Evolutionary conservation across 2,113 vertebrate species (phyloP).

Genomic region (Cricetomys ansorgei): DNA sequence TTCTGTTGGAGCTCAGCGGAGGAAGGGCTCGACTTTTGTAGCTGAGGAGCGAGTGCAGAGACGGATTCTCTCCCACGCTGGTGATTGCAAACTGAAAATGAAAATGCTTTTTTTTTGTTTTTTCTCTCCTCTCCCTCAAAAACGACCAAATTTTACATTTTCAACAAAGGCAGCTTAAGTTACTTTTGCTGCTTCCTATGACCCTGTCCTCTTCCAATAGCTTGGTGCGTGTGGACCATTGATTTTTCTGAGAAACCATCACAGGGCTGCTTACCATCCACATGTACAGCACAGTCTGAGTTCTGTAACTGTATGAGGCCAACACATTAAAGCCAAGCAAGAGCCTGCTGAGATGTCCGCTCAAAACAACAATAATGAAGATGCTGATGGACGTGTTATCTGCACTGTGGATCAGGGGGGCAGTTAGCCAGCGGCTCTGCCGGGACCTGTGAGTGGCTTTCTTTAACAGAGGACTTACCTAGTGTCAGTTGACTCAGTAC

Average conservation of each 20-base stretch:
- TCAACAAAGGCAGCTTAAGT: conserved; percentile 31
- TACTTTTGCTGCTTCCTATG: neutral
- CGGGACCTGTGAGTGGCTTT: conserved; percentile 79
- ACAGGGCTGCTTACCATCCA: neutral
- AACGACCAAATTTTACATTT: conserved; percentile 67
- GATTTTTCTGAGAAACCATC: neutral
- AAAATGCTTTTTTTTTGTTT: neutral
- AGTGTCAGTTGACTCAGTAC: conserved; percentile 71
- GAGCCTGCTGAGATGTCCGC: conserved; percentile 53
- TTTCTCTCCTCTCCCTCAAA: neutral
- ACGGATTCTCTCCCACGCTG: neutral
- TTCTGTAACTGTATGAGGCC: conserved; percentile 49
- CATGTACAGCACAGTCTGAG: neutral
- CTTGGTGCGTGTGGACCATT: neutral
- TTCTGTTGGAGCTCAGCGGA: neutral
- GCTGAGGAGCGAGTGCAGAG: fast-evolving
- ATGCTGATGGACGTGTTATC: conserved; percentile 70
- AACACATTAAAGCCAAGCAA: conserved; percentile 43
- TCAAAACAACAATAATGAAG: conserved; percentile 73
- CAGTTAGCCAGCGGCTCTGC: conserved; percentile 78
- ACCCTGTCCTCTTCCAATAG: neutral
- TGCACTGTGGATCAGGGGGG: conserved; percentile 44
- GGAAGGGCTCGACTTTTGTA: neutral
- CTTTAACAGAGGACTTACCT: conserved; percentile 69
- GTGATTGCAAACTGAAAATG: neutral